Conservation (phyloP, 2,797 vertebrate genomes). For the Discoglossus pictus region DNA sequence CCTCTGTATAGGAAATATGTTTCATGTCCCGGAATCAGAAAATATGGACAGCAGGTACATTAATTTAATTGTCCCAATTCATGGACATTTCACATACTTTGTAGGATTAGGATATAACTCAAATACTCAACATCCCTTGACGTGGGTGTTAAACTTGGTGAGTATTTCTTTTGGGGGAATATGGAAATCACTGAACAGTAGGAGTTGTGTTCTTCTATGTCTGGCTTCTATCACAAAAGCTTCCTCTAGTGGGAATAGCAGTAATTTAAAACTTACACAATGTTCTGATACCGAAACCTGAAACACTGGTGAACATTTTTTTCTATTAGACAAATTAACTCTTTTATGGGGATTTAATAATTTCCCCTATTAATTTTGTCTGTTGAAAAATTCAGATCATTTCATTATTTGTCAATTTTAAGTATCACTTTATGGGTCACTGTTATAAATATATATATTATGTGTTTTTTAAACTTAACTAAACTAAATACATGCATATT, state of each 20-base stretch:
- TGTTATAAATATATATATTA: no score
- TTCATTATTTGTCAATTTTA: no score
- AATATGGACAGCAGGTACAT: background rate
- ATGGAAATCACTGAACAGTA: constrained; percentile 34
- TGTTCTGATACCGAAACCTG: constrained; percentile 11
- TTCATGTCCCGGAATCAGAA: background rate
- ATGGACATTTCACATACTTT: constrained; percentile 17
- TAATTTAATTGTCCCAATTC: background rate
- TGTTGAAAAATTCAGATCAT: no score
- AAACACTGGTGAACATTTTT: background rate
- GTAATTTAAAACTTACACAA: constrained; percentile 13
- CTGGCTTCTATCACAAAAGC: constrained; percentile 23
- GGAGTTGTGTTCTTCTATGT: constrained; percentile 6
- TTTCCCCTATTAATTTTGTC: no score
- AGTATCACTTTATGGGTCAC: no score
- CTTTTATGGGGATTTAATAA: background rate
- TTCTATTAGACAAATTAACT: no score
- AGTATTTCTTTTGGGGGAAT: constrained; percentile 17
- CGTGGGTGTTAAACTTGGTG: background rate
- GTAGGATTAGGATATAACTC: background rate
- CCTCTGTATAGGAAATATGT: no score
- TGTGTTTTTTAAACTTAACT: no score
- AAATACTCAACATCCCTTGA: background rate
- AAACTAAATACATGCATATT: no score
- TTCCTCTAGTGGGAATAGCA: constrained; percentile 20